Evolutionary conservation across 2,113 vertebrate genomes (phyloP), one percentile per base, ranked within the genome.

Genomic region (Chrysemys picta): DNA sequence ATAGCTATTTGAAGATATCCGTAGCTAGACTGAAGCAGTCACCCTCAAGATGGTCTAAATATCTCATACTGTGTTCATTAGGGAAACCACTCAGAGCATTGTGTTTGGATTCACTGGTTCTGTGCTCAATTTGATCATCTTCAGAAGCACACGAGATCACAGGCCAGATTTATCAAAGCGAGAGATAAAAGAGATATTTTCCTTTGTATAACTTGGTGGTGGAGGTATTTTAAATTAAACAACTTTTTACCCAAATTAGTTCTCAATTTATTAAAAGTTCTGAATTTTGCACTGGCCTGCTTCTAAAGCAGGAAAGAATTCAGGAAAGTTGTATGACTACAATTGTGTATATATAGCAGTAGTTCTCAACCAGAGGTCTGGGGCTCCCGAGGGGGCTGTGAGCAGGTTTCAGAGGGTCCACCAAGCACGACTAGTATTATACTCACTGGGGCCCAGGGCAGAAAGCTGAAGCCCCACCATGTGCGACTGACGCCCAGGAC

Each of bases 51-150:
- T 95, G 81, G 65, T 84, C 85, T 95, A 96, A 96, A 95, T 96
- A 93, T 84, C 80, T 87, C 94, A 94, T 80, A 49, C 95, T 96
- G 92, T 96, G 90, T 95, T 97, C 95, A 95, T 97, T 96, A 97
- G 94, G 89, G 91, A 92, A 91, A 93, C 95, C 81, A 83, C 38
- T 96, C 87, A 86, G 52, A 89, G 57, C 13, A 52, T 65, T 85
- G 27, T 94, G 90, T 91, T 94, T 89, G 79, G 47, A 96, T 96
- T 95, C 91, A 79, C 24, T 42, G 92, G 65, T 76, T 88, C 59
- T 95, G 83, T 85, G 87, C 91, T 95, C 95, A 93, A 92, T 96
- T 97, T 96, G 50, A 93, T 92, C 65, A 56, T 96, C 91, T 81
- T 95, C 89, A 96, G 89, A 94, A 95, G 85, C 92, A 86, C 85